Evolutionary conservation across 2,113 vertebrate species (phyloP).

Genomic region (Apistogramma diplotaenia): DNA sequence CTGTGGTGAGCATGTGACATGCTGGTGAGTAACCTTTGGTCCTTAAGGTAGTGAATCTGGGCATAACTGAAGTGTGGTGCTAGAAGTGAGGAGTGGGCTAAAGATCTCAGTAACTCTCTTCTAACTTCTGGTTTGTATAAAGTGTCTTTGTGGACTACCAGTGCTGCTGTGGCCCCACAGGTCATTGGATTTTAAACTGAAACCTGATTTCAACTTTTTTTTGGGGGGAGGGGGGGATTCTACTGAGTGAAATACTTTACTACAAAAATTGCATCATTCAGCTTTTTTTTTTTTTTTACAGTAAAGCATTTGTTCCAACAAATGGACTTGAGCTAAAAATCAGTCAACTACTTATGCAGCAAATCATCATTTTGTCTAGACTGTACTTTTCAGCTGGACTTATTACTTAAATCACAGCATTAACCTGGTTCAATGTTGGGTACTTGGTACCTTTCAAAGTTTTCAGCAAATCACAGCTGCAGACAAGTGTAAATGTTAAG

Average conservation of each 20-base stretch:
- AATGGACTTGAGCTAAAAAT: too few species aligned
- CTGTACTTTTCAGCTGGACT: background rate
- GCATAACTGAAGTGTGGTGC: background rate
- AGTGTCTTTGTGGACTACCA: background rate
- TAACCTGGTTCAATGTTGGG: background rate
- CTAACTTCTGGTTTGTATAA: background rate
- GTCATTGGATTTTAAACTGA: too few species aligned
- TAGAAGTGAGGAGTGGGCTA: background rate
- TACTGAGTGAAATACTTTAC: too few species aligned
- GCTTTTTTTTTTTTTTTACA: too few species aligned
- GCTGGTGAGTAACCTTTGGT: constrained; percentile 14
- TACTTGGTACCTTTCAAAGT: background rate
- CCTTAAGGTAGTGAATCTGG: background rate
- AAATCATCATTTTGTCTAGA: too few species aligned
- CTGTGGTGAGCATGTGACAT: constrained; percentile 57
- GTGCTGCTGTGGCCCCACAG: background rate
- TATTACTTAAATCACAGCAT: background rate
- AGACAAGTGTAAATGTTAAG: background rate
- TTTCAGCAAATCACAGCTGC: background rate
- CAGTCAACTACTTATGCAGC: too few species aligned
- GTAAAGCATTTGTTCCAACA: too few species aligned
- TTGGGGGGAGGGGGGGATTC: too few species aligned
- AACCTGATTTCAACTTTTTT: too few species aligned
- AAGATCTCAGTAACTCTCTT: background rate
- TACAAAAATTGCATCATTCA: too few species aligned